Conservation (phyloP, 2,113 vertebrate species). For the Pachypanchax playfairii region DNA sequence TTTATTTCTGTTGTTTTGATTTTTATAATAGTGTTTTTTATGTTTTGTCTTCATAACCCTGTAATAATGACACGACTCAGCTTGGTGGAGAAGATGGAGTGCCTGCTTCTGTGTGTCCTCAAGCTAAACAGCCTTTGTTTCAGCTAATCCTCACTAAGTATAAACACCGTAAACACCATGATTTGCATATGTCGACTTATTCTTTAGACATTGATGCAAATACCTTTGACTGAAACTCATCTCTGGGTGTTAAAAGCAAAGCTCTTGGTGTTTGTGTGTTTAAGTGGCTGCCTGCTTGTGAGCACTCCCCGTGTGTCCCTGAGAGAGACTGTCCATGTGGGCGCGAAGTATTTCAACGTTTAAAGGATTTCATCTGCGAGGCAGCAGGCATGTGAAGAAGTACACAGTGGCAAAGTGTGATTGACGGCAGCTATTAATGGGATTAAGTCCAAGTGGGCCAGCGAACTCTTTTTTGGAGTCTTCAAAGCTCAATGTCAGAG, state of each 20-base stretch:
- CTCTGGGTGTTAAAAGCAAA: conserved; percentile 49
- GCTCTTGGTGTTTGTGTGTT: conserved; percentile 28
- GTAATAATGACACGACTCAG: conserved; percentile 46
- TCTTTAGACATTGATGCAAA: conserved; percentile 69
- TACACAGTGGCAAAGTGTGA: conserved; percentile 48
- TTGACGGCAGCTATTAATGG: conserved; percentile 75
- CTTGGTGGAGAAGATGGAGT: conserved; percentile 37
- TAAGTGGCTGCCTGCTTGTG: conserved; percentile 28
- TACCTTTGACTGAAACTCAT: conserved; percentile 70
- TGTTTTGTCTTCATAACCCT: conserved; percentile 42
- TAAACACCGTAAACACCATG: conserved; percentile 64
- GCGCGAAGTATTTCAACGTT: conserved; percentile 7
- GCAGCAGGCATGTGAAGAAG: conserved; percentile 25
- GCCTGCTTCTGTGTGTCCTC: conserved; percentile 48
- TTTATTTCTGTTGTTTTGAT: neutral
- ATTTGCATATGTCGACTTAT: conserved; percentile 73
- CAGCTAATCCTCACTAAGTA: conserved; percentile 70
- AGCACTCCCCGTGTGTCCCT: conserved; percentile 9
- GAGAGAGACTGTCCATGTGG: conserved; percentile 18
- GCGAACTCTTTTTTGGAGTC: conserved; percentile 55
- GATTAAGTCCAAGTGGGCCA: conserved; percentile 75
- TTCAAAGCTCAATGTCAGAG: conserved; percentile 62
- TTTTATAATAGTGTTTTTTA: conserved; percentile 18
- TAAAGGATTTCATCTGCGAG: conserved; percentile 29
- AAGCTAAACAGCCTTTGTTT: conserved; percentile 70